Percentiles rank a stretch among this genome's conserved stretches.
phyloP scores from a whole-genome alignment of 2,797 vertebrate species.

The Poecilia velifera region DNA sequence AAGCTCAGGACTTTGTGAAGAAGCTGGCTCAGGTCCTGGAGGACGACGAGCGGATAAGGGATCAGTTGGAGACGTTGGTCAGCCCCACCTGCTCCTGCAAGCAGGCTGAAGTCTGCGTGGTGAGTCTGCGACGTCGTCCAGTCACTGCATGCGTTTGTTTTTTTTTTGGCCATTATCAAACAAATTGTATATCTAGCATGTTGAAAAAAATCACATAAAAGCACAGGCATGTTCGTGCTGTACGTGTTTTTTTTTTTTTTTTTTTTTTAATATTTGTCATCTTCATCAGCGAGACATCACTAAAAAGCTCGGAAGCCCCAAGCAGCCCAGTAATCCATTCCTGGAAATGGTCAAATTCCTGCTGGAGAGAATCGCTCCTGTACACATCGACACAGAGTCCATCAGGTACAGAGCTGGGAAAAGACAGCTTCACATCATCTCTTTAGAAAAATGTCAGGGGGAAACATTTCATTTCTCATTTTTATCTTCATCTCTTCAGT shows the following conservation, averaged over 20 bases:
- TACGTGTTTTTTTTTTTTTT: background rate
- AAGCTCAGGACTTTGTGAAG: constrained; percentile 99
- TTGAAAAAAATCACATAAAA: background rate
- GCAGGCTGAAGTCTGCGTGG: constrained; percentile 97
- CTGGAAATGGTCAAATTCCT: constrained; percentile 99
- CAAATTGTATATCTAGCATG: background rate
- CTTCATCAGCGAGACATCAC: constrained; percentile 91
- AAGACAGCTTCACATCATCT: background rate
- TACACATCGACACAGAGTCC: constrained; percentile 97
- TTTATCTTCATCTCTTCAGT: constrained; percentile 65
- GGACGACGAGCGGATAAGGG: constrained; percentile 95
- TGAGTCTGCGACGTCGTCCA: constrained; percentile 71
- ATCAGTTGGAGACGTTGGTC: constrained; percentile 94
- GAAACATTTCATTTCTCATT: background rate
- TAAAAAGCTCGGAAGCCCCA: constrained; percentile 96
- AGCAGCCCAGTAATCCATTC: constrained; percentile 98
- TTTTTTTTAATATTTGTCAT: background rate
- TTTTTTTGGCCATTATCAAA: background rate
- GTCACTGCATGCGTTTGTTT: background rate
- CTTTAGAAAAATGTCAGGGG: background rate
- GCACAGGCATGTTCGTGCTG: background rate
- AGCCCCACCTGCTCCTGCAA: constrained; percentile 96
- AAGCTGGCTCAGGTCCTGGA: constrained; percentile 97
- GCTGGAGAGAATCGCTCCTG: constrained; percentile 95
- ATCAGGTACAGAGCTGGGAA: constrained; percentile 82